Percentiles rank a stretch among this genome's conserved stretches.
phyloP scores from a whole-genome alignment of 2,888 invertebrate genomes.

The Epiblema foenella region DNA sequence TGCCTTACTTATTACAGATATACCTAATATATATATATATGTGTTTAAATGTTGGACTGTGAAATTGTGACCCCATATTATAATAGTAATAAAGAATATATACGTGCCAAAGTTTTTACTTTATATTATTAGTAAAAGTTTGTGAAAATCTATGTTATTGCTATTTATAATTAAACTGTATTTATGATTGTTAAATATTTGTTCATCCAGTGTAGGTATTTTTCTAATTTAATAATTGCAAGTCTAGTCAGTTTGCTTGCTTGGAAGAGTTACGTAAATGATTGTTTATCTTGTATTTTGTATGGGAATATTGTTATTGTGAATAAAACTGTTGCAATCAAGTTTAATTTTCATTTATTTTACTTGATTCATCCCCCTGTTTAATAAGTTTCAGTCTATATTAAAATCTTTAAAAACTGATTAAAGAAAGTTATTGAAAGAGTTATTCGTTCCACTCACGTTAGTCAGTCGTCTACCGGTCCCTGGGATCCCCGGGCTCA shows the following conservation, averaged over 20 bases:
- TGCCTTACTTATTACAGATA: constrained; percentile 70
- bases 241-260: constrained; percentile 44
- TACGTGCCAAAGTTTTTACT: constrained; percentile 64
- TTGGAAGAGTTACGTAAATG: constrained; percentile 41
- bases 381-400: too few species aligned
- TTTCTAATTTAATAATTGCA: constrained; percentile 32
- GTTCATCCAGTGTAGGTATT: constrained; percentile 29
- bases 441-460: too few species aligned
- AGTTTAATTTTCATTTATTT: constrained; percentile 43
- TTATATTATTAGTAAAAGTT: constrained; percentile 19
- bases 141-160: constrained; percentile 42
- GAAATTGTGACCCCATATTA: constrained; percentile 29
- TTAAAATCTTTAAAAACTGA: too few species aligned
- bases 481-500: too few species aligned
- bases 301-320: constrained; percentile 76
- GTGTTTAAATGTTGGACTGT: constrained; percentile 25
- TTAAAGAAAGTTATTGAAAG: too few species aligned
- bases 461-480: too few species aligned
- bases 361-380: not conserved
- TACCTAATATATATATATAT: constrained; percentile 38
- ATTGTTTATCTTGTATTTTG: constrained; percentile 75
- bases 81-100: constrained; percentile 45
- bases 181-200: constrained; percentile 26
- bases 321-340: constrained; percentile 71
- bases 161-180: constrained; percentile 24